Percentiles rank a stretch among this genome's conserved stretches.
Evolutionary conservation across 2,888 invertebrate genomes (phyloP).

Genomic region (Heterodera filipjevi): DNA sequence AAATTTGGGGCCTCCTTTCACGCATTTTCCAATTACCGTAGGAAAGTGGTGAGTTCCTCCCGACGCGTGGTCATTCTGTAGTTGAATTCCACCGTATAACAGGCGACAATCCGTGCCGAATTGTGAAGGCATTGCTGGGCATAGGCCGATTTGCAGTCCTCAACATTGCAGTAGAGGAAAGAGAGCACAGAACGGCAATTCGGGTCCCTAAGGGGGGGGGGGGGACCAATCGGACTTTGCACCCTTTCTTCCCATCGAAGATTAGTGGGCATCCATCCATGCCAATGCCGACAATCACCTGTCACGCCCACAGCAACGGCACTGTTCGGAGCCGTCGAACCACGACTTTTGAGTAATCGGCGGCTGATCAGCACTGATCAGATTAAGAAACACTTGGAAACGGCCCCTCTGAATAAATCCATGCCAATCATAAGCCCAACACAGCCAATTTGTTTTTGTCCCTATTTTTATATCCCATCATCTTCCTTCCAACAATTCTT

Average conservation of each 20-base stretch:
- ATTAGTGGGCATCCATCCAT: no score
- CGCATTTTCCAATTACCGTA: not conserved
- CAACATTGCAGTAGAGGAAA: slow-evolving; percentile 58
- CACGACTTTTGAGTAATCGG: slow-evolving; percentile 57
- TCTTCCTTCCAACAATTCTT: not conserved
- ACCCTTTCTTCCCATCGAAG: no score
- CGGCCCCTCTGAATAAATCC: slow-evolving; percentile 57
- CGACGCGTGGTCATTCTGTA: slow-evolving; percentile 61
- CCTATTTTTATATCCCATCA: not conserved
- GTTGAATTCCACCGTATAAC: slow-evolving; percentile 62
- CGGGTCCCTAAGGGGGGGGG: slow-evolving; percentile 31
- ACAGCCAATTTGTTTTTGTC: not conserved
- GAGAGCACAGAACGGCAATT: slow-evolving; percentile 44
- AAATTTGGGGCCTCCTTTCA: not conserved
- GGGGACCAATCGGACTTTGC: no score
- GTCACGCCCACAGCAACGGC: slow-evolving; percentile 46
- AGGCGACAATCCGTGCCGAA: slow-evolving; percentile 60
- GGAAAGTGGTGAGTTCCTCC: slow-evolving; percentile 38
- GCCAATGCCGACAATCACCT: not conserved
- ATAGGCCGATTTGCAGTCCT: slow-evolving; percentile 64
- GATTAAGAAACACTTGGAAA: slow-evolving; percentile 63
- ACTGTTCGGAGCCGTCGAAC: slow-evolving; percentile 59
- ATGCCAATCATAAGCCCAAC: not conserved
- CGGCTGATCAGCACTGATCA: slow-evolving; percentile 59
- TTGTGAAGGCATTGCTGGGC: slow-evolving; percentile 64